Percentiles rank a stretch among this genome's conserved stretches.
phyloP scores from a whole-genome alignment of 2,113 vertebrate species.

The Hydropotes inermis region DNA sequence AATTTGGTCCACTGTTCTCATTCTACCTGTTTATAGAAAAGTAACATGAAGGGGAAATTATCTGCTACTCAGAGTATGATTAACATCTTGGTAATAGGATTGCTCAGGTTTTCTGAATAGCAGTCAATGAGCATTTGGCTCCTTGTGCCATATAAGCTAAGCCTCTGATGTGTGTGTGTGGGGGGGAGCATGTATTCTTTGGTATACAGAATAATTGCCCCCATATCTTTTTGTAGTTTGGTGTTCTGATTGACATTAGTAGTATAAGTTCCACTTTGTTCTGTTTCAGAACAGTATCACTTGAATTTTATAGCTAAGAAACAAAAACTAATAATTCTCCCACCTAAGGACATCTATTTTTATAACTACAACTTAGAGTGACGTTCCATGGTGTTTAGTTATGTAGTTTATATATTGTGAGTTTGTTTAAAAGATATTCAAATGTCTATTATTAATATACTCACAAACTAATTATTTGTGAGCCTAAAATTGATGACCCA shows the following conservation, averaged over 20 bases:
- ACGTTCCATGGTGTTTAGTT: background rate
- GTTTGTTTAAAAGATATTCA: background rate
- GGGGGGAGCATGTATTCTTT: background rate
- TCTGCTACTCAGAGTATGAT: background rate
- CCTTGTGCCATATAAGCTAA: background rate
- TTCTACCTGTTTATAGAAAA: background rate
- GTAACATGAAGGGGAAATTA: background rate
- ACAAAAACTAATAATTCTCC: background rate
- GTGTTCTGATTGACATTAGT: background rate
- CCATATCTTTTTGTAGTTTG: background rate
- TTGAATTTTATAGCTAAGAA: background rate
- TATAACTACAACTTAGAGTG: background rate
- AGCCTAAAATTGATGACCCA: background rate
- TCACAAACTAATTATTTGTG: background rate
- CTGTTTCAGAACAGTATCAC: background rate
- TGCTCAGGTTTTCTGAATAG: background rate
- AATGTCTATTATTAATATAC: background rate
- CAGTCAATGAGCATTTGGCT: background rate
- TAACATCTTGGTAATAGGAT: background rate
- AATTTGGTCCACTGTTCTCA: background rate
- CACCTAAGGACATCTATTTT: background rate
- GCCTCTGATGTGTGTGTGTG: background rate
- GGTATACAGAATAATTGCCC: background rate
- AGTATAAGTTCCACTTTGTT: background rate
- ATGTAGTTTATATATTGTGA: background rate